These are phyloP conservation scores for Micoletzkya japonica DNA, from an alignment of 2,888 invertebrate species.

Conservation along the genomic window DNA sequence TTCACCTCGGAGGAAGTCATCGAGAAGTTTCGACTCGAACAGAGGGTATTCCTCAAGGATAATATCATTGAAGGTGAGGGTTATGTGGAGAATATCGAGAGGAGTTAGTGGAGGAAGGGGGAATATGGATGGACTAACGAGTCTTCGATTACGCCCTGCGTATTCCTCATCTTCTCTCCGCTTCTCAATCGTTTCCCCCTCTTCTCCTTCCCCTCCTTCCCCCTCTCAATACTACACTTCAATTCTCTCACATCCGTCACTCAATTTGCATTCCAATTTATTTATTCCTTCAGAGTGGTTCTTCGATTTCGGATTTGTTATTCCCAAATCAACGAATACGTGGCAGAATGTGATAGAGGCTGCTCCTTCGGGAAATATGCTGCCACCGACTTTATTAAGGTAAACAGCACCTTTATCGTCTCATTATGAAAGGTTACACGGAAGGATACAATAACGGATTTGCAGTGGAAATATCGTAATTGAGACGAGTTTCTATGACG, in stretches of 20 bases:
- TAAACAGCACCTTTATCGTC: conserved; percentile 64
- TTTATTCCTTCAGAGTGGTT: conserved; percentile 79
- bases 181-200: too few relatives aligned
- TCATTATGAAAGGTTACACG: neutral
- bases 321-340: conserved; percentile 96
- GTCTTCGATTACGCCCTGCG: too few relatives aligned
- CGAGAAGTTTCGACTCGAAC: conserved; percentile 93
- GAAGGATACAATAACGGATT: conserved; percentile 50
- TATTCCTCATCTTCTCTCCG: too few relatives aligned
- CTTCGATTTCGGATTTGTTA: conserved; percentile 98
- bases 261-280: neutral
- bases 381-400: conserved; percentile 98
- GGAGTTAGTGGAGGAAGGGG: too few relatives aligned
- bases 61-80: conserved; percentile 65
- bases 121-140: too few relatives aligned
- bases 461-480: conserved; percentile 91
- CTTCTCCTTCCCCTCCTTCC: too few relatives aligned
- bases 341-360: conserved; percentile 99
- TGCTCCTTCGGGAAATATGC: conserved; percentile 98
- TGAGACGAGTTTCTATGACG: conserved; percentile 94
- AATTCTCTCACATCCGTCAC: too few relatives aligned
- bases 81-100: neutral
- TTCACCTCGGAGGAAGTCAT: conserved; percentile 79
- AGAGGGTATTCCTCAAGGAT: conserved; percentile 73
- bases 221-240: too few relatives aligned